Evolutionary conservation across 2,888 invertebrate species (phyloP), one percentile per base, ranked within the genome.

Genomic region (Synergus umbraculus): DNA sequence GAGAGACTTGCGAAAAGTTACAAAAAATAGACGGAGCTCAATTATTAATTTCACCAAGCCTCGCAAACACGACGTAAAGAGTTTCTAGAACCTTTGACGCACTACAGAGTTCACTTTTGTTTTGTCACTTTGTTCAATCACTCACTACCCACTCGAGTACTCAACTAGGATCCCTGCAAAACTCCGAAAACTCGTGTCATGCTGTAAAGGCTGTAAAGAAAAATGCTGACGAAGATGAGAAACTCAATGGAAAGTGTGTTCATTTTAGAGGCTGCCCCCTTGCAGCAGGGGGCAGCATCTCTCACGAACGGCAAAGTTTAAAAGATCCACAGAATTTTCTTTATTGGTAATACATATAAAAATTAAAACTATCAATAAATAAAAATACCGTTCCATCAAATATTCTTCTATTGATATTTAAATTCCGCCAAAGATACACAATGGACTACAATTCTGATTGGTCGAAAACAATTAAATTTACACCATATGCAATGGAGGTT

Each of bases 111-210:
- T 43, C 18, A 44, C 29, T 58, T 22, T 78, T 67, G 67, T 78
- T 78, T 78, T 78, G 43, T 46, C 43, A 76, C 65, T 76, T 76
- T 54, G 41, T 54, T 79, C 64, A 69, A 78, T 83, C 79, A 77
- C 77, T 2, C 22, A 29, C 22, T 76, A 15, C n/a, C 43, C 44
- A 76, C 44, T 76, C 43, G 44, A 65, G 58, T 43, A 18, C 43
- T 64, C 5, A 10, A 64, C 29, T 12, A 12, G 2, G 5, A 7
- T n/a, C 12, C n/a, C 69, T 81, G 79, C 81, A 83, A 83, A 83
- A 81, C 83, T 82, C 83, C 2, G 22, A 29, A 29, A 29, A 29
- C 22, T 29, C 22, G 79, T 83, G 83, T 83, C 83, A 83, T 83
- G 83, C 83, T 80, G 81, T 29, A 29, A 29, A 29, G 22, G 22